These are phyloP conservation scores for Arothron firmamentum DNA, from an alignment of 2,113 vertebrate genomes.

Conservation along the genomic window DNA sequence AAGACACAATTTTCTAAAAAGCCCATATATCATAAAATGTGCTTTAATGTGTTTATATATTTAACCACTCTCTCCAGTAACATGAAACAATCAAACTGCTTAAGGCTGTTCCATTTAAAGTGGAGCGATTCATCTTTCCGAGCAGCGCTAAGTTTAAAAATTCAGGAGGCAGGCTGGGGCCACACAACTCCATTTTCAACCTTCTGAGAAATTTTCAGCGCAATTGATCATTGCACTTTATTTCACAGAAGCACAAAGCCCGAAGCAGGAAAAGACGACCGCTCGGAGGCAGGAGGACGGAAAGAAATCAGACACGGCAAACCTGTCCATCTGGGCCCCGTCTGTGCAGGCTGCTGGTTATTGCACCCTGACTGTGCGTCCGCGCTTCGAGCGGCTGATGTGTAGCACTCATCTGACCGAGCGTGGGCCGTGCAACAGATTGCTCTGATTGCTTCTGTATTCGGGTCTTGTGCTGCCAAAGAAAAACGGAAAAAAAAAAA, in stretches of 20 bases:
- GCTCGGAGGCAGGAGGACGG: conserved; percentile 34
- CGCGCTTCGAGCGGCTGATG: conserved; percentile 27
- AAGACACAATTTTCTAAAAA: conserved; percentile 51
- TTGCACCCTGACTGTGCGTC: conserved; percentile 38
- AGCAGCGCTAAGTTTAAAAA: conserved; percentile 51
- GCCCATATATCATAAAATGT: conserved; percentile 42
- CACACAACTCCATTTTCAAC: conserved; percentile 61
- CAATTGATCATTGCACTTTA: conserved; percentile 67
- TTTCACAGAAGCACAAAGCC: conserved; percentile 56
- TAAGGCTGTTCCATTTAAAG: conserved; percentile 44
- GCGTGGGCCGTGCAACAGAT: conserved; percentile 38
- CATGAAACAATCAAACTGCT: conserved; percentile 57
- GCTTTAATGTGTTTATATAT: conserved; percentile 44
- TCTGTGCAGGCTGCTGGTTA: conserved; percentile 47
- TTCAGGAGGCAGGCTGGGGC: conserved; percentile 45
- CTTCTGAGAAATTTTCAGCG: conserved; percentile 56
- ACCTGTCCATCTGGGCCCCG: conserved; percentile 57
- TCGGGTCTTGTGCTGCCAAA: conserved; percentile 4
- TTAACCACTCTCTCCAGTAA: conserved; percentile 42
- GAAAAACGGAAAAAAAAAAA: neutral
- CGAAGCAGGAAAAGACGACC: conserved; percentile 21
- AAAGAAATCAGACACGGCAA: conserved; percentile 54
- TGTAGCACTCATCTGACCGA: conserved; percentile 44
- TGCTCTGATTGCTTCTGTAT: conserved; percentile 30
- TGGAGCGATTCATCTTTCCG: conserved; percentile 54